These are phyloP conservation scores for Amazona finschi DNA, from an alignment of 2,797 vertebrate genomes.

Conservation along the genomic window DNA sequence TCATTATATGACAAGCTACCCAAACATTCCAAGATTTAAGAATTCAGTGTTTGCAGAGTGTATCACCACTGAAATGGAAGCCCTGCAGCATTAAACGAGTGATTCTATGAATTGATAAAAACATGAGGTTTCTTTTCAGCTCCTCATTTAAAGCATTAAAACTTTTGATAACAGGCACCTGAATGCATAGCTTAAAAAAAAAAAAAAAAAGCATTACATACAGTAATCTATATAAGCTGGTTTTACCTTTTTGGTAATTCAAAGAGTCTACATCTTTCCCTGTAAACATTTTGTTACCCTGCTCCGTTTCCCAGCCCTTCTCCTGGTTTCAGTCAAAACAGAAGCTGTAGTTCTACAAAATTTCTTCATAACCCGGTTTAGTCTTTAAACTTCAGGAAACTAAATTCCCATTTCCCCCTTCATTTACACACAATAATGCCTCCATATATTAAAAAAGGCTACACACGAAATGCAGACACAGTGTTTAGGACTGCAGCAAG, in stretches of 20 bases:
- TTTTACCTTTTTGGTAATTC: not conserved
- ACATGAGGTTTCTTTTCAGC: not conserved
- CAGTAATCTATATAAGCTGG: not conserved
- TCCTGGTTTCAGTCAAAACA: not conserved
- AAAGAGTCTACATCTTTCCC: not conserved
- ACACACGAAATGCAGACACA: not conserved
- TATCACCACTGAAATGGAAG: not conserved
- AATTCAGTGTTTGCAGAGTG: not conserved
- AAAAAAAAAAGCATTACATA: not conserved
- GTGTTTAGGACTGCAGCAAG: not conserved
- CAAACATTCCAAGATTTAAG: not conserved
- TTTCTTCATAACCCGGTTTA: not conserved
- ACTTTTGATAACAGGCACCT: not conserved
- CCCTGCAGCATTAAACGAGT: not conserved
- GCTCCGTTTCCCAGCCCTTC: not conserved
- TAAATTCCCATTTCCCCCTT: not conserved
- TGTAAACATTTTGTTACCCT: not conserved
- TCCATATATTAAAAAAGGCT: accelerated
- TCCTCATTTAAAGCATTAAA: not conserved
- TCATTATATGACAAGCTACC: not conserved
- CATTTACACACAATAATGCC: not conserved
- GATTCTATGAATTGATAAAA: not conserved
- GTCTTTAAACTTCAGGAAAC: not conserved
- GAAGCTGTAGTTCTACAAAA: not conserved
- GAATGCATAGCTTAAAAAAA: not conserved